These are phyloP conservation scores for Cephus nigrinus DNA, from an alignment of 2,888 invertebrate species.

Conservation along the genomic window DNA sequence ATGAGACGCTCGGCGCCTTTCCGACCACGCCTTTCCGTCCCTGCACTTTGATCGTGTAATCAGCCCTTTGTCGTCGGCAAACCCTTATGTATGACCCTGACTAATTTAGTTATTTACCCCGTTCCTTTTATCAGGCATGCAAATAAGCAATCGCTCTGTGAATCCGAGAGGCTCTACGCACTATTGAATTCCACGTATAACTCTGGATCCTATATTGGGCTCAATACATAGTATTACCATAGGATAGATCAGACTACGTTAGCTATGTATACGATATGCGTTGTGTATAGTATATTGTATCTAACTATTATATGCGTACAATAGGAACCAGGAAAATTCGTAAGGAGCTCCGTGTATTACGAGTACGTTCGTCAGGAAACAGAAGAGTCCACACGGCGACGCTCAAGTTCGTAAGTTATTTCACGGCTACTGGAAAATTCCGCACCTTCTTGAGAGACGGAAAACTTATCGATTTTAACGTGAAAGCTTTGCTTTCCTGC, in stretches of 20 bases:
- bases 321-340: neutral
- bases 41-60: slow-evolving; percentile 40
- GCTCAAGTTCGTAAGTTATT: neutral
- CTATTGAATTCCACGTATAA: neutral
- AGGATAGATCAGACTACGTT: neutral
- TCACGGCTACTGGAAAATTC: neutral
- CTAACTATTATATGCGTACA: neutral
- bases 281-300: neutral
- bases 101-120: neutral
- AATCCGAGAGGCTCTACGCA: neutral
- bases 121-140: neutral
- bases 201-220: neutral
- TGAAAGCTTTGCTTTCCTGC: neutral
- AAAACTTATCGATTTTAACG: neutral
- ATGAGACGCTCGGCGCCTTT: neutral
- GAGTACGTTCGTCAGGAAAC: neutral
- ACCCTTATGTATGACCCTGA: slow-evolving; percentile 13
- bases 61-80: slow-evolving; percentile 39
- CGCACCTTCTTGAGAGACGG: neutral
- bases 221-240: neutral
- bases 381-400: no score
- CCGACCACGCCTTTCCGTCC: slow-evolving; percentile 19
- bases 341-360: neutral
- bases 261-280: neutral
- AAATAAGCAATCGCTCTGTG: neutral